Base-by-base conservation (phyloP, 2,888 invertebrate genomes). In the Mesochorus sp. region DNA sequence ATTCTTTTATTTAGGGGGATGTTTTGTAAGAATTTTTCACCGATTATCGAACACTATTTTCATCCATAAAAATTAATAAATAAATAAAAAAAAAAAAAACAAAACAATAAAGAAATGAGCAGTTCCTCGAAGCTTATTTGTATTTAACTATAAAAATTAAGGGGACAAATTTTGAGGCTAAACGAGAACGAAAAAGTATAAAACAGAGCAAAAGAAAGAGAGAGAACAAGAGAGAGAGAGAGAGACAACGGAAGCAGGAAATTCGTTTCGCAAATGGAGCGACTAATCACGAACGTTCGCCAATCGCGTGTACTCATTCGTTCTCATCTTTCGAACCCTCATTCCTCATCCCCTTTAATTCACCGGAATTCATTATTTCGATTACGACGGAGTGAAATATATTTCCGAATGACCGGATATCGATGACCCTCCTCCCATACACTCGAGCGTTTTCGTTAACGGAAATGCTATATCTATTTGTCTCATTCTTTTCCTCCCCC, bases 321-420 rank as follows among this genome's bases (percentile, higher is more conserved):
- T 64, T 51, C 31, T 64, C 64, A 64, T 64, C 62, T 34, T 49
- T 51, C 64, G 37, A 64, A 64, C 49, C 47, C 64, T 64, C 64
- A 37, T 12, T 19, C 8, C 2, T 21, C 57, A 12, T n/a, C 3
- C 6, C 21, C 26, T 10, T 28, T 37, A 14, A 64, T 64, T 34
- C 12, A 12, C 4, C 8, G 42, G 37, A 71, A 31, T 62, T 62
- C 61, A 37, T 71, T 61, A 53, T 71, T 71, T 37, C 61, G 28
- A 53, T 59, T 59, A 70, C 37, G 70, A 59, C 17, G 31, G 49
- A 51, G 28, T 26, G 26, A 61, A 51, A 42, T 71, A 53, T 61
- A 61, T 71, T 71, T 71, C 39, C 51, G 51, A 28, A 21, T 51
- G 61, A 42, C 28, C 42, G 71, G 61, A 59, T 51, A 61, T 71